Conservation (phyloP, 1,140 invertebrate species). For the Drosophila bocqueti region DNA sequence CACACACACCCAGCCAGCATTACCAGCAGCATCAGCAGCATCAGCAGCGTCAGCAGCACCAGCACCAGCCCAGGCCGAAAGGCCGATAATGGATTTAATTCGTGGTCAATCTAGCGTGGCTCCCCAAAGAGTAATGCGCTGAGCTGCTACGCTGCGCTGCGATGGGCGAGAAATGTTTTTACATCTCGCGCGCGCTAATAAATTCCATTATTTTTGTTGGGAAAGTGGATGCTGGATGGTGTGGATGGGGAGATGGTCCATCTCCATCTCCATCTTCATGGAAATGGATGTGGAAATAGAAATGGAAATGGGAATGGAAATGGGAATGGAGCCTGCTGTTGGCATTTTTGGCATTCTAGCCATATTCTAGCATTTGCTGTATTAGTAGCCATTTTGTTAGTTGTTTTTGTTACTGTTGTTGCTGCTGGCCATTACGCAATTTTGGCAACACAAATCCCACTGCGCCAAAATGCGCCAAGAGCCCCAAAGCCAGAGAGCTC, state of each 20-base stretch:
- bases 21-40: background rate
- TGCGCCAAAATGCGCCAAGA: conserved; percentile 23
- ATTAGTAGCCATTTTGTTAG: conserved; percentile 19
- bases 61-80: conserved; percentile 1
- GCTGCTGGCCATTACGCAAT: conserved; percentile 37
- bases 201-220: conserved; percentile 28
- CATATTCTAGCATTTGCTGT: conserved; percentile 13
- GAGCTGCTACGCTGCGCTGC: conserved; percentile 4
- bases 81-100: conserved; percentile 46
- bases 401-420: conserved; percentile 5
- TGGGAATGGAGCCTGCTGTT: conserved; percentile 7
- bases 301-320: conserved; percentile 6
- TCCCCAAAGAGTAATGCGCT: conserved; percentile 25
- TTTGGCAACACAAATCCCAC: conserved; percentile 35
- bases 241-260: background rate
- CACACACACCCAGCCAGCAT: conserved; percentile 10
- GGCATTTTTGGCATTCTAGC: conserved; percentile 23
- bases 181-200: conserved; percentile 40
- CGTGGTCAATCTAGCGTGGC: conserved; percentile 45
- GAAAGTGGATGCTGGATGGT: background rate
- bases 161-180: conserved; percentile 40
- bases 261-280: background rate
- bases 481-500: no score
- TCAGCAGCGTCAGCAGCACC: background rate
- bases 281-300: conserved; percentile 1